Conservation (phyloP, 2,888 invertebrate species). For the Alloscopus bannaensis region DNA sequence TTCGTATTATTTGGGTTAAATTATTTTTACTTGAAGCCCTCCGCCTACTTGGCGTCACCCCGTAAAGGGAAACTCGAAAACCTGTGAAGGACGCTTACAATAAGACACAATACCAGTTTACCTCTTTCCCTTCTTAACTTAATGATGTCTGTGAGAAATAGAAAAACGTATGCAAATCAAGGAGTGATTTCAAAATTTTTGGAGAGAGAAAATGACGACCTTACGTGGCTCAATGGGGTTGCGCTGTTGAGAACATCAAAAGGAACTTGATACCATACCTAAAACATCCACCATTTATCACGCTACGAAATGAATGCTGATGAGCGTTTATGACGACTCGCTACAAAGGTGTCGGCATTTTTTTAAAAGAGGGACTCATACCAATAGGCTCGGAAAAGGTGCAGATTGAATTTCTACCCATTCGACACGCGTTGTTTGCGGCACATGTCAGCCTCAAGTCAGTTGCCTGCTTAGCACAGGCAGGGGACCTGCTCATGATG, state of each 20-base stretch:
- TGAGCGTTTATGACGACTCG: neutral
- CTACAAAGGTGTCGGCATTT: neutral
- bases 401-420: constrained; percentile 10
- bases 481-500: neutral
- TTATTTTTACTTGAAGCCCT: neutral
- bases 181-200: constrained; percentile 13
- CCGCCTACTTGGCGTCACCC: neutral
- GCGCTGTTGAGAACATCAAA: constrained; percentile 4
- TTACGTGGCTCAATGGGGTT: constrained; percentile 9
- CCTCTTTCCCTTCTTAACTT: constrained; percentile 18
- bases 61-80: constrained; percentile 15
- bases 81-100: constrained; percentile 42
- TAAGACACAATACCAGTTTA: constrained; percentile 22
- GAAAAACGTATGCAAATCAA: constrained; percentile 32
- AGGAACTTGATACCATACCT: neutral
- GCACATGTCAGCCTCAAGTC: neutral
- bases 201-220: neutral
- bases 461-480: neutral
- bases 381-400: neutral
- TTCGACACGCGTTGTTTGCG: constrained; percentile 15
- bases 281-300: neutral
- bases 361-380: neutral
- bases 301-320: constrained; percentile 3
- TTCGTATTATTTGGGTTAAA: neutral
- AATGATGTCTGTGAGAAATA: neutral